Evolutionary conservation across 2,888 invertebrate species (phyloP).

Genomic region (Polyploca ridens): DNA sequence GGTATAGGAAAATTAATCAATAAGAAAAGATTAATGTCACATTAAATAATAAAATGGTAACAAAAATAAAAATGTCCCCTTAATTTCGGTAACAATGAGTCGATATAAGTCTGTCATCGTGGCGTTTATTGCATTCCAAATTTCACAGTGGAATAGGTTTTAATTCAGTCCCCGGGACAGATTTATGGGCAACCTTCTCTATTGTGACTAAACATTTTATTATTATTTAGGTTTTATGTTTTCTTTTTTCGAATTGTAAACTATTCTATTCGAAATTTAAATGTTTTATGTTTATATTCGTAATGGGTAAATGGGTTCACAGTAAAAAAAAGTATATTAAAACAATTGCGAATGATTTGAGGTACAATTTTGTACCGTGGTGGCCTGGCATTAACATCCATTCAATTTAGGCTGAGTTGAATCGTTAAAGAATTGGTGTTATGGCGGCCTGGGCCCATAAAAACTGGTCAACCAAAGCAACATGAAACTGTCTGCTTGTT

Average conservation of each 20-base stretch:
- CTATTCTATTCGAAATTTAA: constrained; percentile 21
- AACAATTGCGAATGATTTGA: no score
- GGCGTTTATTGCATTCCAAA: constrained; percentile 53
- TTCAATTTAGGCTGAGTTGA: no score
- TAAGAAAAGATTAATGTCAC: not conserved
- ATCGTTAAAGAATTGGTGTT: no score
- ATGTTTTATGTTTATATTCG: constrained; percentile 6
- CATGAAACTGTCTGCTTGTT: no score
- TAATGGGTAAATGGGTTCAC: not conserved
- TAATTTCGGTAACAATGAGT: constrained; percentile 53
- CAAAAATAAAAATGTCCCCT: constrained; percentile 36
- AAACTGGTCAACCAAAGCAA: no score
- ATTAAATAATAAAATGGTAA: constrained; percentile 13
- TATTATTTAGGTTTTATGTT: constrained; percentile 56
- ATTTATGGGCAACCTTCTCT: constrained; percentile 61
- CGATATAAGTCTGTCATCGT: constrained; percentile 62
- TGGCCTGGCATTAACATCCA: no score
- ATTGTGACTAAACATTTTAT: constrained; percentile 71
- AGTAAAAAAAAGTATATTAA: no score
- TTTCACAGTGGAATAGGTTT: constrained; percentile 59
- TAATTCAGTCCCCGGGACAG: constrained; percentile 63
- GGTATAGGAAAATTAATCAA: not conserved
- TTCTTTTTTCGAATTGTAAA: constrained; percentile 34
- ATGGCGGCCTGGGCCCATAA: no score
- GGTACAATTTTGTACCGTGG: no score